phyloP scores from a whole-genome alignment of 2,888 invertebrate species.

The Lumbricus terrestris region DNA sequence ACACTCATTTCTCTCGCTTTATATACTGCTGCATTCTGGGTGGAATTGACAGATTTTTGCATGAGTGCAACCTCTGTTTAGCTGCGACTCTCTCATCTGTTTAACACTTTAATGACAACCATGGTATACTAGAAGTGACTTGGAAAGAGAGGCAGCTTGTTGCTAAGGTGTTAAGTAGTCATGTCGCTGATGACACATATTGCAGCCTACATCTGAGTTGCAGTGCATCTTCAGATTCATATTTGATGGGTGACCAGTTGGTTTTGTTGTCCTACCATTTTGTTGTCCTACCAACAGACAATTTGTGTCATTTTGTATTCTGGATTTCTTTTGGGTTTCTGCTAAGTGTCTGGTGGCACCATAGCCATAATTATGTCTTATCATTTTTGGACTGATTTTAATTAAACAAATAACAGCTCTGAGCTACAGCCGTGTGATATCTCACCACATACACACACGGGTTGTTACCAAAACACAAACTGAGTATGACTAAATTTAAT shows the following conservation, averaged over 20 bases:
- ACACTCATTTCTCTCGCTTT: background rate
- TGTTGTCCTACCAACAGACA: background rate
- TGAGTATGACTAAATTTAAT: no score
- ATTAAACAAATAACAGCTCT: background rate
- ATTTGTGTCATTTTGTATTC: background rate
- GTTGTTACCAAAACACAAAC: no score
- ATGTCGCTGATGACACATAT: background rate
- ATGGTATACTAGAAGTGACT: no score
- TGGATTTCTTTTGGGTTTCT: background rate
- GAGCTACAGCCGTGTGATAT: no score
- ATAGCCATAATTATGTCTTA: background rate
- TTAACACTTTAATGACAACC: no score
- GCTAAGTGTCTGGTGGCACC: background rate
- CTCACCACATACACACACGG: no score
- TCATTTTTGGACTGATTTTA: background rate
- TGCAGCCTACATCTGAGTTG: background rate
- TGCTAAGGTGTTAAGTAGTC: background rate
- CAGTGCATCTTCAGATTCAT: no score
- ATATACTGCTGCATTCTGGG: background rate
- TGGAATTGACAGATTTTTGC: background rate
- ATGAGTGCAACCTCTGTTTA: background rate
- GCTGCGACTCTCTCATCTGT: background rate
- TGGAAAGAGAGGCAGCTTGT: no score
- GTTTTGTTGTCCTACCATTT: no score
- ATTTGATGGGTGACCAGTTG: background rate